phyloP scores from a whole-genome alignment of 2,888 invertebrate species.

The Syrista parreyssii region DNA sequence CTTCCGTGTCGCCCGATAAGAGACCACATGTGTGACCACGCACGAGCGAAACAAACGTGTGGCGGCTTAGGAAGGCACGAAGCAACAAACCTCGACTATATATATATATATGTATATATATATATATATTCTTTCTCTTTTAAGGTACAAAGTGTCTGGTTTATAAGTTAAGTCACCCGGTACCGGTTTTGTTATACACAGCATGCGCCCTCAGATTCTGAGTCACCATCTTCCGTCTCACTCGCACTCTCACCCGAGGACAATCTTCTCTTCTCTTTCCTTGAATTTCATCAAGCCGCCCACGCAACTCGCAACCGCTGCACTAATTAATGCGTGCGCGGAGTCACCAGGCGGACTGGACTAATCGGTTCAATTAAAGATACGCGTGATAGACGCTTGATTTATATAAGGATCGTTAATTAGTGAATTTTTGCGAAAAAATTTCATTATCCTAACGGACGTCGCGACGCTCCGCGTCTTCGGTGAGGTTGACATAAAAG shows the following conservation, averaged over 20 bases:
- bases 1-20: constrained; percentile 47
- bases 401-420: too few relatives aligned
- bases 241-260: not conserved
- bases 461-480: too few relatives aligned
- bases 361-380: not conserved
- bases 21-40: constrained; percentile 33
- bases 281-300: not conserved
- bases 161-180: not conserved
- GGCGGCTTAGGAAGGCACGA: not conserved
- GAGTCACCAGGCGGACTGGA: not conserved
- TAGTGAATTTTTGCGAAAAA: too few relatives aligned
- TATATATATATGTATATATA: not conserved
- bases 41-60: constrained; percentile 26
- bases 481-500: too few relatives aligned
- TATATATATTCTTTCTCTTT: not conserved
- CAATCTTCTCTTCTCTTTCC: too few relatives aligned
- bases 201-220: constrained; percentile 1
- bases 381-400: too few relatives aligned
- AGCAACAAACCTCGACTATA: not conserved
- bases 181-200: constrained; percentile 3
- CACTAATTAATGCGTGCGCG: not conserved
- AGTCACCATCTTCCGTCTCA: not conserved
- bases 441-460: too few relatives aligned
- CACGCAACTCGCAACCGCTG: not conserved
- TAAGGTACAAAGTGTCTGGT: not conserved